Evolutionary conservation across 2,113 vertebrate genomes (phyloP).

Genomic region (Rhinichthys klamathensis): DNA sequence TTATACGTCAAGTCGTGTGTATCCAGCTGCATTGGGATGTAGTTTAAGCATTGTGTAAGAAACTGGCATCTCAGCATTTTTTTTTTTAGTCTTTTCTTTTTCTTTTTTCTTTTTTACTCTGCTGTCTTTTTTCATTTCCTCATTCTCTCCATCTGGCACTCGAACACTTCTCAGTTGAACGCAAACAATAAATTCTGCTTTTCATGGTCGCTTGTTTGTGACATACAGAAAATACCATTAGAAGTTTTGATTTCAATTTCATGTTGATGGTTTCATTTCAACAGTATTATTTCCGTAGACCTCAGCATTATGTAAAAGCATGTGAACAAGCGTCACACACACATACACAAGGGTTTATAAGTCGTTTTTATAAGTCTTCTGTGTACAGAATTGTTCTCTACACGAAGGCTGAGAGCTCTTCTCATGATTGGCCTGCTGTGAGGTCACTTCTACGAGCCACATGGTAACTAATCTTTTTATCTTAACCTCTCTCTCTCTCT

Average conservation of each 20-base stretch:
- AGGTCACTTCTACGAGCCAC: conserved; percentile 13
- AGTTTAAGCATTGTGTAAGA: background rate
- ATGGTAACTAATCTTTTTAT: conserved; percentile 28
- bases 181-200: background rate
- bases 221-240: background rate
- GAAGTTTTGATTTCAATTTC: background rate
- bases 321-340: background rate
- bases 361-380: conserved; percentile 3
- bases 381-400: background rate
- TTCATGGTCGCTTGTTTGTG: background rate
- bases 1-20: background rate
- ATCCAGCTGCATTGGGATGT: background rate
- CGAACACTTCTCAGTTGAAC: background rate
- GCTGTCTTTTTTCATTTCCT: conserved; percentile 10
- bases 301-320: conserved; percentile 32
- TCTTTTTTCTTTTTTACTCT: background rate
- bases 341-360: background rate
- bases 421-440: background rate
- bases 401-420: background rate
- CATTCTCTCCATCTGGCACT: background rate
- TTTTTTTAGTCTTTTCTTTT: too few species aligned
- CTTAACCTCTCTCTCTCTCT: background rate
- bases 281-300: background rate
- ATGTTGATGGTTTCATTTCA: background rate
- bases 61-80: background rate